These are phyloP conservation scores for Mormyrus iriodes DNA, from an alignment of 2,113 vertebrate genomes.

Conservation along the genomic window DNA sequence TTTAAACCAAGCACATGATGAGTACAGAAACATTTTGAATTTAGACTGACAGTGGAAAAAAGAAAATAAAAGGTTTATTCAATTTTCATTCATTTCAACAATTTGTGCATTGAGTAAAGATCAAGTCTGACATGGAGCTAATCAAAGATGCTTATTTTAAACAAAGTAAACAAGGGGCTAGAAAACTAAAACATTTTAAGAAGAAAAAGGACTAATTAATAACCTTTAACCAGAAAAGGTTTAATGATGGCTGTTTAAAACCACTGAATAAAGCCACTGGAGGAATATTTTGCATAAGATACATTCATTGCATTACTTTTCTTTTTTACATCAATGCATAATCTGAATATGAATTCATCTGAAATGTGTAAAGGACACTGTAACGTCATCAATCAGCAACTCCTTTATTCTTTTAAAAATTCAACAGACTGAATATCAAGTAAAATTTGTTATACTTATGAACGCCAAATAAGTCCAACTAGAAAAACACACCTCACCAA, in stretches of 20 bases:
- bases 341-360: background rate
- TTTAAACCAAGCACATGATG: background rate
- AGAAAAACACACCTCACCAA: constrained; percentile 21
- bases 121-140: background rate
- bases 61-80: background rate
- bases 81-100: background rate
- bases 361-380: background rate
- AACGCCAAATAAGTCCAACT: background rate
- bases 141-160: constrained; percentile 19
- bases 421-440: background rate
- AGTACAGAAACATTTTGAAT: background rate
- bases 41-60: background rate
- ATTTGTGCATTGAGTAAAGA: background rate
- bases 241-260: background rate
- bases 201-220: background rate
- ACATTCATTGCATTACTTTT: background rate
- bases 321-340: background rate
- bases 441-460: background rate
- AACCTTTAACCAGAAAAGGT: constrained; percentile 2
- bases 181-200: background rate
- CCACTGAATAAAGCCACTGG: background rate
- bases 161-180: constrained; percentile 15
- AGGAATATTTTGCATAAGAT: background rate
- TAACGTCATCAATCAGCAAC: background rate
- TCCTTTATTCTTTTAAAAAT: background rate